Conservation (phyloP, 2,888 invertebrate species). For the Imbricaverruca yamaguchii region DNA sequence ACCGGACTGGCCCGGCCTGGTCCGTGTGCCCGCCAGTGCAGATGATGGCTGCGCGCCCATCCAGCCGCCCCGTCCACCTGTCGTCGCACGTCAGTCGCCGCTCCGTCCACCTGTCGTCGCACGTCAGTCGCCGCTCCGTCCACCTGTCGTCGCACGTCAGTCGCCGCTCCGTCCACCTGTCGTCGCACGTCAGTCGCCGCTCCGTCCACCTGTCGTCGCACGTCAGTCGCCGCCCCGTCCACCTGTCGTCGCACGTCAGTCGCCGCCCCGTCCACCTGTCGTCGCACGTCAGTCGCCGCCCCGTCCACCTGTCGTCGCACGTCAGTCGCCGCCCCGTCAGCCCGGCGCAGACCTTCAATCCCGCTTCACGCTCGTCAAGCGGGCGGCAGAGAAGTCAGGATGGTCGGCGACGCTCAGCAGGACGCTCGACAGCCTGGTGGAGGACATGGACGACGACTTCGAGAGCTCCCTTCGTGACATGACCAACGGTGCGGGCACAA, state of each 20-base stretch:
- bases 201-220: no score
- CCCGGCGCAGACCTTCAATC: neutral
- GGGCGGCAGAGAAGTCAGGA: neutral
- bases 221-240: neutral
- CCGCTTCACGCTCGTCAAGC: neutral
- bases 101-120: neutral
- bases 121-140: neutral
- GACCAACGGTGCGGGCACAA: neutral
- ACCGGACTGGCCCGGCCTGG: neutral
- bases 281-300: neutral
- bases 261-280: neutral
- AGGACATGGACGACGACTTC: neutral
- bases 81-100: neutral
- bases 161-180: neutral
- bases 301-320: neutral
- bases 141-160: neutral
- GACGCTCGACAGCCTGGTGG: neutral
- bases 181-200: neutral
- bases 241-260: neutral
- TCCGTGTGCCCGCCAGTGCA: neutral
- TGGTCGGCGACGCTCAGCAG: neutral
- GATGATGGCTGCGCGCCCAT: neutral
- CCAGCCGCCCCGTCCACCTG: neutral
- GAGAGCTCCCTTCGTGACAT: neutral
- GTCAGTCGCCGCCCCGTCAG: neutral